phyloP scores from a whole-genome alignment of 1,140 invertebrate species.

The Anoplophora glabripennis region DNA sequence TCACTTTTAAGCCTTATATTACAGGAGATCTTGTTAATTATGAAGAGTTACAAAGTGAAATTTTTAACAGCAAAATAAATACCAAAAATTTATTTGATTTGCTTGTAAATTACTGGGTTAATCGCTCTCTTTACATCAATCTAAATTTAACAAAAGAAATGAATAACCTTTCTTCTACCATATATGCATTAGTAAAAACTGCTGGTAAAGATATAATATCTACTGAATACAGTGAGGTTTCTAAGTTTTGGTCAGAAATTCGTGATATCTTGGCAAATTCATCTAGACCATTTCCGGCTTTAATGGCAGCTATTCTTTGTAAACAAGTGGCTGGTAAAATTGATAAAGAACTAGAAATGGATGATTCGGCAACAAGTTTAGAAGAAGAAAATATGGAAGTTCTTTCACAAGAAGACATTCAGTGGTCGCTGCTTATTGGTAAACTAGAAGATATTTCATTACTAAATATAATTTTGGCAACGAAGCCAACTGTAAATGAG shows the following conservation, averaged over 20 bases:
- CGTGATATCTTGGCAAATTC: slow-evolving; percentile 68
- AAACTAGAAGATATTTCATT: slow-evolving; percentile 87
- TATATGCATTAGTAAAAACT: slow-evolving; percentile 51
- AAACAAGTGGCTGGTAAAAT: slow-evolving; percentile 63
- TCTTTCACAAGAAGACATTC: slow-evolving; percentile 77
- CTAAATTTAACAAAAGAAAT: slow-evolving; percentile 52
- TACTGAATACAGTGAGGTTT: slow-evolving; percentile 62
- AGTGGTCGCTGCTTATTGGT: slow-evolving; percentile 81
- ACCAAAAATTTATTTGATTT: slow-evolving; percentile 61
- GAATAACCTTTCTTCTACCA: slow-evolving; percentile 51
- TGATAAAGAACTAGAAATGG: slow-evolving; percentile 50
- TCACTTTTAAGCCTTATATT: slow-evolving; percentile 62
- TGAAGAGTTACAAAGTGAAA: slow-evolving; percentile 44
- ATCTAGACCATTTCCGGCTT: slow-evolving; percentile 65
- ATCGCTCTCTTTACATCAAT: slow-evolving; percentile 53
- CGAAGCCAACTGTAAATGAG: slow-evolving; percentile 49
- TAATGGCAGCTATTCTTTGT: slow-evolving; percentile 74
- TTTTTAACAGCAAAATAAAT: slow-evolving; percentile 52
- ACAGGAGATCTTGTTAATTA: slow-evolving; percentile 51
- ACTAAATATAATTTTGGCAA: slow-evolving; percentile 67
- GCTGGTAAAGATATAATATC: slow-evolving; percentile 48
- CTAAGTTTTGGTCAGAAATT: slow-evolving; percentile 72
- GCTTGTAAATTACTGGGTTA: slow-evolving; percentile 65
- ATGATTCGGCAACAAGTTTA: slow-evolving; percentile 32
- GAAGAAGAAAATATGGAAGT: slow-evolving; percentile 71